Conservation (phyloP, 2,888 invertebrate species). For the Diaphora mendica region DNA sequence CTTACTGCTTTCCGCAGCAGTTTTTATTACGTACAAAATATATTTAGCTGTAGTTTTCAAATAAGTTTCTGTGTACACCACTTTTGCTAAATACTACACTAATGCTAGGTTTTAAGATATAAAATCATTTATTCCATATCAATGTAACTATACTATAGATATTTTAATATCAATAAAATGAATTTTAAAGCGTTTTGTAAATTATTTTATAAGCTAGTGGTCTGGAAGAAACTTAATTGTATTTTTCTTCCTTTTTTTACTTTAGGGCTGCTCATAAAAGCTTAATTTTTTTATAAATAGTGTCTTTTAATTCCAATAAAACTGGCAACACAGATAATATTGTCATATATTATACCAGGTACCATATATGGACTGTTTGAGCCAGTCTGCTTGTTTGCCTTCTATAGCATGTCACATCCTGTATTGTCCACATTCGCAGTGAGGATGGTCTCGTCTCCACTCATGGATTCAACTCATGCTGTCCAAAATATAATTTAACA, state of each 20-base stretch:
- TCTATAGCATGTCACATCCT: no score
- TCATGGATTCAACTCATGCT: no score
- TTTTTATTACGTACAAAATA: constrained; percentile 45
- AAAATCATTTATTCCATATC: constrained; percentile 10
- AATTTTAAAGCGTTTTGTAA: not conserved
- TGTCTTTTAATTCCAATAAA: not conserved
- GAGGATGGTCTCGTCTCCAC: no score
- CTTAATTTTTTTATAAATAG: not conserved
- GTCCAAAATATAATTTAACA: no score
- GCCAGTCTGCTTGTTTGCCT: no score
- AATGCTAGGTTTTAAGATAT: not conserved
- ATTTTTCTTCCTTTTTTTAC: not conserved
- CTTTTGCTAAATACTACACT: no score
- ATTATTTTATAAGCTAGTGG: not conserved
- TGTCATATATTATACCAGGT: no score
- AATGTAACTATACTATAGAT: not conserved
- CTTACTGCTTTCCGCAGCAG: constrained; percentile 38
- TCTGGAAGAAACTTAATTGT: not conserved
- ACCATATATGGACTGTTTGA: no score
- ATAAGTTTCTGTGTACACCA: not conserved
- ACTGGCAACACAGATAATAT: not conserved
- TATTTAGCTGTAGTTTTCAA: constrained; percentile 10
- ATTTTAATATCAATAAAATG: constrained; percentile 7
- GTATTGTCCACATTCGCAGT: no score
- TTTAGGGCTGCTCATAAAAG: not conserved